A percentile compares a stretch with the other conserved stretches of the same genome.
These are phyloP conservation scores for Polydrusus tereticollis DNA, from an alignment of 2,888 invertebrate species.

Conservation along the genomic window DNA sequence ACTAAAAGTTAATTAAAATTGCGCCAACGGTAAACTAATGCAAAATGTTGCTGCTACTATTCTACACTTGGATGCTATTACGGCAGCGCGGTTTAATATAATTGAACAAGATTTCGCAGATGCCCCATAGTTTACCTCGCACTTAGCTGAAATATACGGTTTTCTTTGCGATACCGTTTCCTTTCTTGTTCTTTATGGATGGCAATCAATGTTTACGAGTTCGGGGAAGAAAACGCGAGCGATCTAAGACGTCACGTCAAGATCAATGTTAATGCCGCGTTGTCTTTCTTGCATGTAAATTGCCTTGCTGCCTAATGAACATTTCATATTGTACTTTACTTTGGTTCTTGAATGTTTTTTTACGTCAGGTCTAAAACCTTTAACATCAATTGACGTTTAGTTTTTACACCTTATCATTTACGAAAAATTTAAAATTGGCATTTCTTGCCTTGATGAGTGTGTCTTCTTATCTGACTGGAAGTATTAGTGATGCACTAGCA, in stretches of 20 bases:
- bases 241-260: background rate
- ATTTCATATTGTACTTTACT: no score
- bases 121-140: slow-evolving; percentile 40
- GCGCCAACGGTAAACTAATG: slow-evolving; percentile 36
- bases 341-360: no score
- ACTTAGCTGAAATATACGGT: slow-evolving; percentile 46
- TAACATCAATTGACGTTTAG: no score
- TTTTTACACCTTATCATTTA: no score
- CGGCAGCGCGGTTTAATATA: slow-evolving; percentile 33
- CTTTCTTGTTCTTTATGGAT: slow-evolving; percentile 31
- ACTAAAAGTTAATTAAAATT: slow-evolving; percentile 12
- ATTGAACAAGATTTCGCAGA: slow-evolving; percentile 46
- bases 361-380: no score
- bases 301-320: no score
- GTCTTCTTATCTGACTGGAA: no score
- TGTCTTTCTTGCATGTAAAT: background rate
- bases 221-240: slow-evolving; percentile 33
- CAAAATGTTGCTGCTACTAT: slow-evolving; percentile 27
- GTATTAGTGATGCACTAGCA: no score
- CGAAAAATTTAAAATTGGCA: no score
- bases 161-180: slow-evolving; percentile 45
- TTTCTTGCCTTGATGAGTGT: no score
- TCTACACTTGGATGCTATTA: slow-evolving; percentile 35
- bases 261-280: background rate
- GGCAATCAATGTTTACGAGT: slow-evolving; percentile 35